Evolutionary conservation across 2,888 invertebrate genomes (phyloP), one percentile per base, ranked within the genome.

Genomic region (Amphimallon solstitiale): DNA sequence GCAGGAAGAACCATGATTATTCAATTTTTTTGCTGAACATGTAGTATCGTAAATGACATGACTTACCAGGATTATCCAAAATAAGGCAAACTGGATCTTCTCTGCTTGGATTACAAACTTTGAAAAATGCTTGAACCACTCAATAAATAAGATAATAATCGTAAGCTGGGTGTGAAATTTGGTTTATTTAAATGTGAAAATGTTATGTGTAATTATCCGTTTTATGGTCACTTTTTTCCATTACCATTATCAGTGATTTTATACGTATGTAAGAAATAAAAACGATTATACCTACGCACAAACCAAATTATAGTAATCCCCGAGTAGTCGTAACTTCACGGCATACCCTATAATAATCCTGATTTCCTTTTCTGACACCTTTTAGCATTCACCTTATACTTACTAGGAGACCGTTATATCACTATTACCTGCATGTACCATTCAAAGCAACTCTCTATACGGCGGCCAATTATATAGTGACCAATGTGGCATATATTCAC

Each of bases 281-380:
- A 73, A 72, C 71, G 29, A 3, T 9, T 2, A 75, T 74, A 72
- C 75, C 68, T 73, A 74, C 75, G 75, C 75, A 74, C 74, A 73
- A 74, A 73, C 71, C 73, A 75, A 77, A 77, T 77, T 76, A 75
- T 74, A 71, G 72, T 69, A 72, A 75, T 72, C 68, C 71, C 70
- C 72, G 74, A 70, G 72, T 75, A 74, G 74, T 73, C 72, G 72
- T 56, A 56, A 56, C 29, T 29, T 40, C 43, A 21, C 40, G 23
- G 12, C 17, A 40, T 56, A 21, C 14, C 5, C 43, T 49, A 49
- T 49, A 49, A 49, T 49, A 49, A 49, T 49, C 40, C 56, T 19
- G 43, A 56, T 56, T 56, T 56, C 56, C 56, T 56, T 56, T 56
- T 56, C 43, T 56, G 56, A 56, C 56, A 43, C 43, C 40, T 6